Conservation (phyloP, 1,140 invertebrate species). For the Diachasma alloeum region DNA sequence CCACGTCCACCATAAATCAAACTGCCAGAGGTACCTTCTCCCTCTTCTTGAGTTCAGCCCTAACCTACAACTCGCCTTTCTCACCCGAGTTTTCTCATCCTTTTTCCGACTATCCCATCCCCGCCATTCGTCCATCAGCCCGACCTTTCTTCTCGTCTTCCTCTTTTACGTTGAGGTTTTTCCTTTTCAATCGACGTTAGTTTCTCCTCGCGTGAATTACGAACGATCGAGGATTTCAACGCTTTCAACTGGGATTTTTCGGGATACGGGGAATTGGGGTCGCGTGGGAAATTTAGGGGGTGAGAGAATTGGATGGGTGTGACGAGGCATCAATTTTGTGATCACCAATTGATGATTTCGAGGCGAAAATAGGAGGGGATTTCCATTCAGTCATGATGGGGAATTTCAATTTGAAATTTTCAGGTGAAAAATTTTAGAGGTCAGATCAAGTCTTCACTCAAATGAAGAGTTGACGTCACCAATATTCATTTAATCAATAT, state of each 20-base stretch:
- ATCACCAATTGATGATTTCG: no score
- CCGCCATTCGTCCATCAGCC: neutral
- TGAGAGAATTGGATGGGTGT: neutral
- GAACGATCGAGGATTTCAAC: neutral
- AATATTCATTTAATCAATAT: no score
- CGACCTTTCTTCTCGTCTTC: neutral
- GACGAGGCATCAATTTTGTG: neutral
- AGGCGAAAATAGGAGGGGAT: no score
- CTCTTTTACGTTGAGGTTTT: conserved; percentile 35
- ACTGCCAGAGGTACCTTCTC: conserved; percentile 50
- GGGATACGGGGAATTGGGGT: neutral
- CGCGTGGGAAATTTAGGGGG: conserved; percentile 19
- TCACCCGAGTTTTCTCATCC: conserved; percentile 32
- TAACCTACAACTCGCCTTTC: conserved; percentile 36
- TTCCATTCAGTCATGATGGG: no score
- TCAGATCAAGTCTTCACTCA: no score
- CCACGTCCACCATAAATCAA: conserved; percentile 62
- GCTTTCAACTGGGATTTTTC: neutral
- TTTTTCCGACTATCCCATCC: neutral
- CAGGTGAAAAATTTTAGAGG: no score
- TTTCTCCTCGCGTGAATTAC: conserved; percentile 13
- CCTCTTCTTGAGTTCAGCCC: conserved; percentile 31
- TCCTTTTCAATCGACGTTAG: conserved; percentile 34
- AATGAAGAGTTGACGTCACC: no score
- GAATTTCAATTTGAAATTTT: no score